Conservation (phyloP, 2,113 vertebrate species). For the Tyto alba region DNA sequence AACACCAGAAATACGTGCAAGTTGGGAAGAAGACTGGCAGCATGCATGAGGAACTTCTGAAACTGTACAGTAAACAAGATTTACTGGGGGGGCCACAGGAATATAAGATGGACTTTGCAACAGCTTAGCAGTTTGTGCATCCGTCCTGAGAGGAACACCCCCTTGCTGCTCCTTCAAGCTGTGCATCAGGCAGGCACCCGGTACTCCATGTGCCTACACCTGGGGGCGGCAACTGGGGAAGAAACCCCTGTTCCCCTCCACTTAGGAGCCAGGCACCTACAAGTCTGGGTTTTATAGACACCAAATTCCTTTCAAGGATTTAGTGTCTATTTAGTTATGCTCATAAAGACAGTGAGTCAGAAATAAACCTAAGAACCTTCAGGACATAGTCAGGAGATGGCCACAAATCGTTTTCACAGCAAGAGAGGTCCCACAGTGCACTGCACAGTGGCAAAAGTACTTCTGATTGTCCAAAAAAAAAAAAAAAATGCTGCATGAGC, state of each 20-base stretch:
- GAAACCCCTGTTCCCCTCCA: background rate
- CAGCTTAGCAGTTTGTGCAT: background rate
- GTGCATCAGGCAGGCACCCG: background rate
- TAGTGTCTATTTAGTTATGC: background rate
- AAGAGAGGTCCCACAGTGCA: background rate
- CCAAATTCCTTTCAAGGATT: background rate
- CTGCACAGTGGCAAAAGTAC: background rate
- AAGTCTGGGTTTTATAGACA: background rate
- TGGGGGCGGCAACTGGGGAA: background rate
- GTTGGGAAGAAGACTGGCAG: background rate
- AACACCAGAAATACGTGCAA: background rate
- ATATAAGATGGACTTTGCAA: background rate
- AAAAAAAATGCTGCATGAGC: background rate
- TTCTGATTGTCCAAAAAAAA: background rate
- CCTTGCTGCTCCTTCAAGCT: background rate
- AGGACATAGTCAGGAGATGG: background rate
- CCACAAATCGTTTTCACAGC: background rate
- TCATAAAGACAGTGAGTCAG: background rate
- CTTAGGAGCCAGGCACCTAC: background rate
- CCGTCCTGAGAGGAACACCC: background rate
- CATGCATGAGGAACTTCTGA: background rate
- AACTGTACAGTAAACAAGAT: background rate
- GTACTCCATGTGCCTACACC: background rate
- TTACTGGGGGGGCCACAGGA: background rate
- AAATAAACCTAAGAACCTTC: background rate